Evolutionary conservation across 2,888 invertebrate genomes (phyloP), one percentile per base, ranked within the genome.

Genomic region (Aspidiotus rigidus): DNA sequence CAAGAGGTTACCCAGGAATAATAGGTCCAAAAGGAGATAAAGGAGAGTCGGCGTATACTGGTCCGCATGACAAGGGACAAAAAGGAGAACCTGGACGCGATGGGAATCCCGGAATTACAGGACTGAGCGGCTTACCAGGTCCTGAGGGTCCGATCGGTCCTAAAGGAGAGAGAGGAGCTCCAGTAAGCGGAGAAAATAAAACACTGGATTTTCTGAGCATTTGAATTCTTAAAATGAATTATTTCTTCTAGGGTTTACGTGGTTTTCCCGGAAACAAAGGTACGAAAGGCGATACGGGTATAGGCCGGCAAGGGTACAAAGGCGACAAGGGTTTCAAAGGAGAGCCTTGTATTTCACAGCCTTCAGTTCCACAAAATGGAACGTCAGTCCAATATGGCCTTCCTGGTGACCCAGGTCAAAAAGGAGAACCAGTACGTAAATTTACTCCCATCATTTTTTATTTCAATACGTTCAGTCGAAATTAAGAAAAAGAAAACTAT

Each of bases 71-170:
- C 0, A 89, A 89, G 77, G 93, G 93, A 53, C 87, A 90, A 77
- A 92, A 93, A 76, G 93, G 93, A 76, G 91, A 92, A 77, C 86
- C 87, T 6, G 90, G 93, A 62, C 78, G 83, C 54, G 85, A 87
- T 75, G 94, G 94, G 57, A 83, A 83, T 59, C 70, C 81, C 74
- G 89, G 90, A 56, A 79, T 80, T 9, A 79, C 82, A 10, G 89
- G 89, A 13, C 79, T 82, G 54, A 83, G 84, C 7, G 89, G 89
- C 5, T 82, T 82, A 0, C 75, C 80, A 56, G 89, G 88, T 49
- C 81, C 79, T n/a, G 74, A 77, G 6, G 88, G 88, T 11, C 76
- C 79, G 17, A 73, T 77, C 42, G 88, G 89, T 64, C 76, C 79
- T 1, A 84, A 83, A 76, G 89, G 89, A 72, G 83, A 81, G 74